Conservation (phyloP, 2,113 vertebrate species). For the Chauna torquata region DNA sequence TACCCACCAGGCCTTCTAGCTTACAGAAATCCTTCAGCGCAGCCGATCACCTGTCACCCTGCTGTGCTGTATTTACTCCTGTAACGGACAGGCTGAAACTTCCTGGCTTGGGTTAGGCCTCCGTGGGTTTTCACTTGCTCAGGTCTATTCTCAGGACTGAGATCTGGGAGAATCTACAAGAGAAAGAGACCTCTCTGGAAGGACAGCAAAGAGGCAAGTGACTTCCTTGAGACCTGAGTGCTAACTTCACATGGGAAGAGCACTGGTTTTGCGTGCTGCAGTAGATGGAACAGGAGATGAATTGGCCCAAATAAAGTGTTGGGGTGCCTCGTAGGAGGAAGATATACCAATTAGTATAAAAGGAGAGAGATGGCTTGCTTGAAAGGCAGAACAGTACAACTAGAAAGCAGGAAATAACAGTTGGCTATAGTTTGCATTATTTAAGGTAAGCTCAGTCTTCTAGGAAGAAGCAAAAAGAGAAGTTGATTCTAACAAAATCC, state of each 20-base stretch:
- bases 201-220: background rate
- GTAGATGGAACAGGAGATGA: background rate
- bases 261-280: background rate
- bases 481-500: background rate
- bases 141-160: background rate
- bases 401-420: constrained; percentile 43
- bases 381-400: constrained; percentile 1
- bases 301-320: background rate
- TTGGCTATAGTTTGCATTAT: background rate
- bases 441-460: background rate
- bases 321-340: background rate
- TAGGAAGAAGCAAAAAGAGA: background rate
- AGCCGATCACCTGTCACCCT: background rate
- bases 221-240: accelerated
- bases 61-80: background rate
- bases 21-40: background rate
- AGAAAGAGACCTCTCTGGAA: background rate
- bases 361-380: background rate
- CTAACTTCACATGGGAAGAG: accelerated
- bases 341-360: background rate
- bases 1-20: accelerated
- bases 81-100: background rate
- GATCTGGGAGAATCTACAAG: background rate
- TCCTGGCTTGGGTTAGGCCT: background rate
- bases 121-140: background rate